phyloP scores from a whole-genome alignment of 2,113 vertebrate species.

The Centropus bengalensis region DNA sequence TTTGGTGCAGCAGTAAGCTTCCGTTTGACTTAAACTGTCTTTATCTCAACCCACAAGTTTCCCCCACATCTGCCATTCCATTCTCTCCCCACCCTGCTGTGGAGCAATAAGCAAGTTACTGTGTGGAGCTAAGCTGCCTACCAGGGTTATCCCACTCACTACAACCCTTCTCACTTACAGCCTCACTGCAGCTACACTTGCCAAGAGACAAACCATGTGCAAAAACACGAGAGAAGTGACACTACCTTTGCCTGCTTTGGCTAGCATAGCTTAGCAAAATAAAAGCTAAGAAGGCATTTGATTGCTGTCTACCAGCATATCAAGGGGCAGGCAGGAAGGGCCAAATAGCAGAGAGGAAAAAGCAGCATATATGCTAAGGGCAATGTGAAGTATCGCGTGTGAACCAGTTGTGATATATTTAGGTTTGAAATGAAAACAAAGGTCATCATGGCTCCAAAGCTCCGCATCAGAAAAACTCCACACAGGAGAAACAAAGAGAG shows the following conservation, averaged over 20 bases:
- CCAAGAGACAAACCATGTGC: not conserved
- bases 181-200: not conserved
- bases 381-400: not conserved
- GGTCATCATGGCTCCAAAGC: not conserved
- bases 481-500: not conserved
- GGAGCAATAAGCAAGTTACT: not conserved
- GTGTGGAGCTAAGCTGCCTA: not conserved
- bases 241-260: not conserved
- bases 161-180: not conserved
- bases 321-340: not conserved
- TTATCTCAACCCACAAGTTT: accelerated
- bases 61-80: not conserved
- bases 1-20: no score
- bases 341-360: not conserved
- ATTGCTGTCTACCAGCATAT: not conserved
- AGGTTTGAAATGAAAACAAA: not conserved
- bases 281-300: not conserved
- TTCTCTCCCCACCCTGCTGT: not conserved
- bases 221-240: not conserved
- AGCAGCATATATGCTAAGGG: not conserved
- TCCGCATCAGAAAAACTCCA: not conserved
- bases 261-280: not conserved
- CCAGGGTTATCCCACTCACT: not conserved
- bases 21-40: not conserved
- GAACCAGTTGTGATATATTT: not conserved